These are phyloP conservation scores for Acronicta alni DNA, from an alignment of 2,888 invertebrate species.

Conservation along the genomic window DNA sequence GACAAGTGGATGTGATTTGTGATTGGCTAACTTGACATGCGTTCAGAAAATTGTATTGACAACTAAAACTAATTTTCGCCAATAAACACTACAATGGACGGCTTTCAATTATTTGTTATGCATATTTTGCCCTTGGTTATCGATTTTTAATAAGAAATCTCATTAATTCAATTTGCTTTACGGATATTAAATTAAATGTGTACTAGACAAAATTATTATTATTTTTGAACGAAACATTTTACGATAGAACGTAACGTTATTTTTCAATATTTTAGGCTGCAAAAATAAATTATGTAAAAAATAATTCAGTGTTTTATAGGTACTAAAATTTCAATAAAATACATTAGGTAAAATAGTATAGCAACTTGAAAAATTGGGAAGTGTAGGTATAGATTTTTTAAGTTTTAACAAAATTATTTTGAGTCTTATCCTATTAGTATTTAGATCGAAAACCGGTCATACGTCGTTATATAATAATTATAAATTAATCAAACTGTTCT, in stretches of 20 bases:
- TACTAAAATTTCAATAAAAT: slow-evolving; percentile 47
- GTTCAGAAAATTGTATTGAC: slow-evolving; percentile 44
- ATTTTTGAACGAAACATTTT: slow-evolving; percentile 31
- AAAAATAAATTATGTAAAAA: slow-evolving; percentile 27
- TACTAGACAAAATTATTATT: slow-evolving; percentile 34
- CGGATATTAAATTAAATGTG: slow-evolving; percentile 39
- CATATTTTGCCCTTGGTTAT: slow-evolving; percentile 73
- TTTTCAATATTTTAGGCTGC: slow-evolving; percentile 30
- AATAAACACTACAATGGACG: slow-evolving; percentile 83
- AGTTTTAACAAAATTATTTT: slow-evolving; percentile 47
- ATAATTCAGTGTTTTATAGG: slow-evolving; percentile 25
- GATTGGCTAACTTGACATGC: slow-evolving; percentile 49
- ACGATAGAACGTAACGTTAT: slow-evolving; percentile 50
- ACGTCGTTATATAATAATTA: slow-evolving; percentile 36
- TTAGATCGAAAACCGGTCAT: slow-evolving; percentile 42
- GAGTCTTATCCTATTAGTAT: slow-evolving; percentile 37
- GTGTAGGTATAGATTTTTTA: slow-evolving; percentile 23
- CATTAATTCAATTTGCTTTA: slow-evolving; percentile 29
- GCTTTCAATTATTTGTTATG: slow-evolving; percentile 73
- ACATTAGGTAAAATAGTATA: slow-evolving; percentile 33
- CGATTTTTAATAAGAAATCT: slow-evolving; percentile 29
- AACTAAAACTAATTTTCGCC: slow-evolving; percentile 60
- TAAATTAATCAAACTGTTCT: slow-evolving; percentile 48
- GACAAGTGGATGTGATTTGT: slow-evolving; percentile 40
- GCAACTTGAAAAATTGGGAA: slow-evolving; percentile 27